Evolutionary conservation across 1,140 invertebrate genomes (phyloP), one percentile per base, ranked within the genome.

Genomic region (Sarcophaga bullata): DNA sequence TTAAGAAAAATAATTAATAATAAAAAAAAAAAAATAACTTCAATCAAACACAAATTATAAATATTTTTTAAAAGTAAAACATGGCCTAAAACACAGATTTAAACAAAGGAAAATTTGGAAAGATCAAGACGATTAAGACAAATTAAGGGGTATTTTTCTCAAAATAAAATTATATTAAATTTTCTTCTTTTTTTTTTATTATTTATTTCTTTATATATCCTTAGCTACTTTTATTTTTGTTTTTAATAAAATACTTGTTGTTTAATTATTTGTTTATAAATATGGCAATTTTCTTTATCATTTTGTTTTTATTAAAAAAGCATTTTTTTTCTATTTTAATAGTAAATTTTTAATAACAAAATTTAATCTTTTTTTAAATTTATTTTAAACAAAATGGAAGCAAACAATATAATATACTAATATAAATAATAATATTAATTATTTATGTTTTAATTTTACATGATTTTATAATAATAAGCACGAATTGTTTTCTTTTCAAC

Each of bases 371-470:
- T 49, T 76, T 76, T 76, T 76, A 76, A 49, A 19, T 75, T 78
- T 50, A 78, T 78, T 68, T 68, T 78, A 52, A 78, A 78, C 48
- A 78, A 78, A 78, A 78, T 78, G 48, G 48, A 78, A 52, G 75
- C 48, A 78, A 78, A 78, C 48, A 78, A 78, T 78, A 78, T 37
- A 37, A 37, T 37, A 76, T 49, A 52, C 19, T 52, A 52, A 13
- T 47, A 15, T n/a, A 37, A 15, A 17, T 80, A 62, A 62, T 80
- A 80, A 62, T 80, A 58, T 47, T 58, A 54, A 62, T 19, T n/a
- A 17, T 49, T 58, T 19, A 80, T n/a, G 47, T 58, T 81, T 72
- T 62, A n/a, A 15, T 68, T 81, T 81, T 46, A 47, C 80, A 58
- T 81, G 52, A 68, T 81, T 52, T 81, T 81, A 76, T 48, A 81